phyloP scores from a whole-genome alignment of 2,888 invertebrate species.

The Oscheius sp. region DNA sequence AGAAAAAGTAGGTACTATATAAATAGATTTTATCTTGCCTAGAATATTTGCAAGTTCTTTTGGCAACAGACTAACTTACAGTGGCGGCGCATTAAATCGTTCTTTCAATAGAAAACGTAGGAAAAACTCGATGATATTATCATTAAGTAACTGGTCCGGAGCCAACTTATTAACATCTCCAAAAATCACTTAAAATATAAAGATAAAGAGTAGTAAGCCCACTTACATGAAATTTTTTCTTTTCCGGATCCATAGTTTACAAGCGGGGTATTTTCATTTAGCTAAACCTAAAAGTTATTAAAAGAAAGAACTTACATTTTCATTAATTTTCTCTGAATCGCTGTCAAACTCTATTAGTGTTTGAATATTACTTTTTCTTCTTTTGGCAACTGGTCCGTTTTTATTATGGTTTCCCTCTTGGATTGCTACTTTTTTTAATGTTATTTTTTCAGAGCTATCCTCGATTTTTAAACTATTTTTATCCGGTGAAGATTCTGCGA shows the following conservation, averaged over 20 bases:
- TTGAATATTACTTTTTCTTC: too few species aligned
- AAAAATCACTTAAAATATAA: background rate
- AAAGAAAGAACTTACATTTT: too few species aligned
- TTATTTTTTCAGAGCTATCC: too few species aligned
- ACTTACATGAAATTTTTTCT: background rate
- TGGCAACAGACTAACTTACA: background rate
- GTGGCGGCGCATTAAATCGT: background rate
- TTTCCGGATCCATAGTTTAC: background rate
- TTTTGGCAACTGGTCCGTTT: too few species aligned
- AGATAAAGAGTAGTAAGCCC: background rate
- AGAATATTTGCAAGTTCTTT: background rate
- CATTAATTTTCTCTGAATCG: too few species aligned
- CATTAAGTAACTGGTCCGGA: constrained; percentile 4
- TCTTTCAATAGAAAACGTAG: background rate
- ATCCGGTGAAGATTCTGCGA: too few species aligned
- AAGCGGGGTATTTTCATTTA: background rate
- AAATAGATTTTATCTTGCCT: background rate
- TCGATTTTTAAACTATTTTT: too few species aligned
- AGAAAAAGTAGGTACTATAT: background rate
- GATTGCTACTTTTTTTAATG: too few species aligned
- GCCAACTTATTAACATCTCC: background rate
- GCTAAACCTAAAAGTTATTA: too few species aligned
- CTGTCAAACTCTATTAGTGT: too few species aligned
- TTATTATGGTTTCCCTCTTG: too few species aligned
- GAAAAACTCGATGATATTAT: constrained; percentile 5